Percentiles rank a stretch among this genome's conserved stretches.
Conservation (phyloP, 2,113 vertebrate genomes). For the Toxostoma redivivum region DNA sequence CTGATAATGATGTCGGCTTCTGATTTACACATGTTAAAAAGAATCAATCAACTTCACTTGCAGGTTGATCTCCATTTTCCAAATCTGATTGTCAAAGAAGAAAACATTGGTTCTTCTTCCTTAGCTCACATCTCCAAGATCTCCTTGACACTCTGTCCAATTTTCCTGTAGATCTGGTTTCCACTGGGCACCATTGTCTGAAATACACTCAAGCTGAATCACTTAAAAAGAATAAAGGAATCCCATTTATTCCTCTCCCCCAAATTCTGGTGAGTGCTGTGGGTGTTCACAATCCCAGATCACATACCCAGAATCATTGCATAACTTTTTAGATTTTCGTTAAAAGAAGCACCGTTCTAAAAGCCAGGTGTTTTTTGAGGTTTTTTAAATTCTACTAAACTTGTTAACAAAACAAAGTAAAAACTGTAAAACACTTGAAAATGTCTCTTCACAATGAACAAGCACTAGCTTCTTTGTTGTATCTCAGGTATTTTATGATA, state of each 20-base stretch:
- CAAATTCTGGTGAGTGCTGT: neutral
- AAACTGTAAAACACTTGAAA: neutral
- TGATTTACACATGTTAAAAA: neutral
- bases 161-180: neutral
- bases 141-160: neutral
- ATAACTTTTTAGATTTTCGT: neutral
- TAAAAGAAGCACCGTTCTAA: neutral
- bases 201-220: neutral
- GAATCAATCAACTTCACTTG: neutral
- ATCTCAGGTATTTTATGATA: neutral
- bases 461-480: slow-evolving; percentile 21
- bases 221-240: neutral
- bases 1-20: neutral
- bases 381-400: neutral
- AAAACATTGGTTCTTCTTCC: neutral
- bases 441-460: neutral
- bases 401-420: slow-evolving; percentile 14
- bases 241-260: rapidly evolving
- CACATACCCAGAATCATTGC: neutral
- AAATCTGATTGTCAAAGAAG: neutral
- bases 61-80: neutral
- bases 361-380: neutral
- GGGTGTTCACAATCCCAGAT: neutral
- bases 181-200: neutral
- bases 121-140: neutral